Conservation (phyloP, 2,797 vertebrate genomes). For the Arrhamphus sclerolepis region DNA sequence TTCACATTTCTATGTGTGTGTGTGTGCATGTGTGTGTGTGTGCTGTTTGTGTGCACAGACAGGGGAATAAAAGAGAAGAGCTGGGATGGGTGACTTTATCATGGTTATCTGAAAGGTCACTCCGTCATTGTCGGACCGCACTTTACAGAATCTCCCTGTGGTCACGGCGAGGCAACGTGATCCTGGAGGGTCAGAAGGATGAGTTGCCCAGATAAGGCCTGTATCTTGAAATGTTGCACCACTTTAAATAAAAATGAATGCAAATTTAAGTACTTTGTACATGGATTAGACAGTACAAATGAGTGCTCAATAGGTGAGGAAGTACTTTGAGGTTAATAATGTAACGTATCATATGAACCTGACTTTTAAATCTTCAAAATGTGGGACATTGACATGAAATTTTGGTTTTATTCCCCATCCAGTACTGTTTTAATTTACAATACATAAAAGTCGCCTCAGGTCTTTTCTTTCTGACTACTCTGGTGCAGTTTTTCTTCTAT, state of each 20-base stretch:
- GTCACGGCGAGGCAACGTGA: conserved; percentile 54
- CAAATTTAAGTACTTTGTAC: no score
- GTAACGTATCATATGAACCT: no score
- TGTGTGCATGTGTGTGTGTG: conserved; percentile 18
- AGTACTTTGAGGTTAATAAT: no score
- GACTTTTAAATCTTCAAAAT: no score
- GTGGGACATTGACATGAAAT: not conserved
- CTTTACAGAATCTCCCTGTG: conserved; percentile 59
- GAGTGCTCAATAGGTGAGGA: no score
- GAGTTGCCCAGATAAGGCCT: conserved; percentile 15
- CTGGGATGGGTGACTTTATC: conserved; percentile 68
- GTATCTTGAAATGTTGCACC: conserved; percentile 4
- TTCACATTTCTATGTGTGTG: conserved; percentile 19
- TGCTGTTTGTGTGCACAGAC: conserved; percentile 6
- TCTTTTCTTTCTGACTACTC: no score
- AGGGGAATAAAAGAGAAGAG: conserved; percentile 37
- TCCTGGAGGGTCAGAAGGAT: conserved; percentile 38
- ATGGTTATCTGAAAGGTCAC: conserved; percentile 77
- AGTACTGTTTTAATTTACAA: no score
- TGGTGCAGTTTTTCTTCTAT: no score
- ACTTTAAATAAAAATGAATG: no score
- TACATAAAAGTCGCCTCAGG: no score
- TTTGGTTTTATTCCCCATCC: not conserved
- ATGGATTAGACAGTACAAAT: no score
- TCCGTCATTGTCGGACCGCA: conserved; percentile 73